Evolutionary conservation across 2,797 vertebrate genomes (phyloP).

Genomic region (Neosilurus hyrtlii): DNA sequence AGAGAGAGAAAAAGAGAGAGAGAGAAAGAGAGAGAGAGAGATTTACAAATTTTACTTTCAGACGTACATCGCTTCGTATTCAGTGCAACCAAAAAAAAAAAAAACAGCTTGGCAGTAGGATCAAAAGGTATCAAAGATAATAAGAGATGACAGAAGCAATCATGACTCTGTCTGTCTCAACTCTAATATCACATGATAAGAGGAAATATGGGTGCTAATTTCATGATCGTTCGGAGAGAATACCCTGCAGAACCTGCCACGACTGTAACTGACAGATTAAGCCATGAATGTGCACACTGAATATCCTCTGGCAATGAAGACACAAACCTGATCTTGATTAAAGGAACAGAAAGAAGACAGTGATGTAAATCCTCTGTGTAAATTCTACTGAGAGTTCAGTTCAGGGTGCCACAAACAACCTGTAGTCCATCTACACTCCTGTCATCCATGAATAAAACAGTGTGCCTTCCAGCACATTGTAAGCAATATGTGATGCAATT

Average conservation of each 20-base stretch:
- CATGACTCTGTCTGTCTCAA: slow-evolving; percentile 38
- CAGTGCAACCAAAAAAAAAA: slow-evolving; percentile 18
- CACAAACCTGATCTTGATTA: slow-evolving; percentile 36
- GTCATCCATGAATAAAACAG: slow-evolving; percentile 43
- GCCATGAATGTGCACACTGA: slow-evolving; percentile 11
- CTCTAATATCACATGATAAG: slow-evolving; percentile 48
- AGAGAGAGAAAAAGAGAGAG: too few species aligned
- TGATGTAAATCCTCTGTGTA: slow-evolving; percentile 31
- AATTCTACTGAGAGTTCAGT: slow-evolving; percentile 22
- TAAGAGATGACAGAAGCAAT: slow-evolving; percentile 47
- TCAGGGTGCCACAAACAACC: slow-evolving; percentile 29
- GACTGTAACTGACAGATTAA: slow-evolving; percentile 36
- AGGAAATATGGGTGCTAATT: slow-evolving; percentile 49
- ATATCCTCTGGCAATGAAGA: slow-evolving; percentile 27
- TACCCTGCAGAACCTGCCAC: slow-evolving; percentile 38
- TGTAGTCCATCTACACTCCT: slow-evolving; percentile 23
- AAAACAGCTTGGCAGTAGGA: slow-evolving; percentile 39
- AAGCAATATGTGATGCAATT: slow-evolving; percentile 31
- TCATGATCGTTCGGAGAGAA: slow-evolving; percentile 38
- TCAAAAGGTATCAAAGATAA: slow-evolving; percentile 32
- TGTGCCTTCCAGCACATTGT: slow-evolving; percentile 15
- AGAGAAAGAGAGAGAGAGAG: too few species aligned
- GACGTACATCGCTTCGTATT: slow-evolving; percentile 28
- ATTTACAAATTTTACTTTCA: slow-evolving; percentile 34
- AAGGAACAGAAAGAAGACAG: slow-evolving; percentile 32